phyloP scores from a whole-genome alignment of 1,140 invertebrate genomes.

The Cepaea nemoralis region DNA sequence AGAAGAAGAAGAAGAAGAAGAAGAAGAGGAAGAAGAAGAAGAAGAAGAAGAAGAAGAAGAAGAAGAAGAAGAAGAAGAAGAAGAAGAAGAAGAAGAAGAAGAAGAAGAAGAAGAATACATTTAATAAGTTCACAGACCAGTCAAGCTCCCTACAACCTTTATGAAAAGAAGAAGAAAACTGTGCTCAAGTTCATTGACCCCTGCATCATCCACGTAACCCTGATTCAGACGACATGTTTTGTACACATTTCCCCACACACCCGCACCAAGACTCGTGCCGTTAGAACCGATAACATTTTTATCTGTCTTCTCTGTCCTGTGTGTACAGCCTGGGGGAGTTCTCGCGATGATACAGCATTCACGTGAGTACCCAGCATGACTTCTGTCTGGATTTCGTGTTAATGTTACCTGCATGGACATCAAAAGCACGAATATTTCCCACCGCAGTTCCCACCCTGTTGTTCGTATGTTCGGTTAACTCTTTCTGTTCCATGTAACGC shows the following conservation, averaged over 20 bases:
- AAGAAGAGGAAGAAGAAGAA: not conserved
- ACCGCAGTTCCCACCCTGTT: too few relatives aligned
- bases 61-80: not conserved
- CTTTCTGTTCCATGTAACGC: too few relatives aligned
- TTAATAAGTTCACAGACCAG: too few relatives aligned
- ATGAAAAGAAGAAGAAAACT: not conserved
- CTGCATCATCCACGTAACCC: not conserved
- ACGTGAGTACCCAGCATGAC: not conserved
- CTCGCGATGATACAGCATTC: not conserved
- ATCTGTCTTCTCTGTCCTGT: too few relatives aligned
- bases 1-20: not conserved
- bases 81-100: not conserved
- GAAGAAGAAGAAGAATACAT: not conserved
- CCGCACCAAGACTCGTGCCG: too few relatives aligned
- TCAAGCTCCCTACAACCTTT: conserved; percentile 4
- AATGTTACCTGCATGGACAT: too few relatives aligned
- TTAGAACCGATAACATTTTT: too few relatives aligned
- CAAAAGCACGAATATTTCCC: too few relatives aligned
- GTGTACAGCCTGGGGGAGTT: not conserved
- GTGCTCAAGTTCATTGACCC: not conserved
- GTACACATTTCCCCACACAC: too few relatives aligned
- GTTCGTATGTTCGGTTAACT: too few relatives aligned
- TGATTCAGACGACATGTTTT: too few relatives aligned
- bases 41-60: not conserved
- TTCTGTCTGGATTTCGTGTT: too few relatives aligned